Evolutionary conservation across 2,797 vertebrate species (phyloP), one percentile per base, ranked within the genome.

Genomic region (Hyperoplus lanceolatus): DNA sequence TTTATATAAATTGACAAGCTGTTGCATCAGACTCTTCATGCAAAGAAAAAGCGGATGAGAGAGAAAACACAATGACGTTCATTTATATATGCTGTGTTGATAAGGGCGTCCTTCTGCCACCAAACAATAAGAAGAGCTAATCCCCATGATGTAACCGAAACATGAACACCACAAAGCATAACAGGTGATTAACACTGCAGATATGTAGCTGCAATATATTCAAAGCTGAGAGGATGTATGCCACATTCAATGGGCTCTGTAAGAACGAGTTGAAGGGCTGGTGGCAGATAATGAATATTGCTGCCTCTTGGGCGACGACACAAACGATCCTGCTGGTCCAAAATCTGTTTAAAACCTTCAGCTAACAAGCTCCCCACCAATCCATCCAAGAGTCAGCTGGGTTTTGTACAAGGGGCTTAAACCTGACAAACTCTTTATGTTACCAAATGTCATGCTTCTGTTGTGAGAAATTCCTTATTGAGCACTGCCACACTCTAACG

Each of bases 1-100:
- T 46, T 18, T 6, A 18, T 38, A 63, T 53, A 15, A 43, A 66
- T 11, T 59, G 70, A 74, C 49, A 45, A 4, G 60, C 55, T 10
- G 65, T 77, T 81, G 74, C 74, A n/a, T 82, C 80, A 77, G 59
- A 61, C 64, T 29, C n/a, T 68, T 72, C n/a, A 4, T 15, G 41
- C 55, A 68, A 62, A 68, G 43, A 51, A 46, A 42, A 54, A 57
- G 10, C 41, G 51, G 51, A 42, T 36, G 16, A 39, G 38, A 54
- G 50, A 21, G 15, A 21, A 70, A 72, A 69, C 53, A 39, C 29
- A 61, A n/a, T 54, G n/a, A 43, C 62, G 54, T 64, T 57, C n/a
- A 12, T 66, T 41, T 13, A 18, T 11, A 50, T 2, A 8, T 41
- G 42, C 55, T 49, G 71, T 4, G 39, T 29, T n/a, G 57, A 63